Evolutionary conservation across 53 echinoderm and acorn worm genomes (phyloP).

Genomic region (Antedon mediterranea): DNA sequence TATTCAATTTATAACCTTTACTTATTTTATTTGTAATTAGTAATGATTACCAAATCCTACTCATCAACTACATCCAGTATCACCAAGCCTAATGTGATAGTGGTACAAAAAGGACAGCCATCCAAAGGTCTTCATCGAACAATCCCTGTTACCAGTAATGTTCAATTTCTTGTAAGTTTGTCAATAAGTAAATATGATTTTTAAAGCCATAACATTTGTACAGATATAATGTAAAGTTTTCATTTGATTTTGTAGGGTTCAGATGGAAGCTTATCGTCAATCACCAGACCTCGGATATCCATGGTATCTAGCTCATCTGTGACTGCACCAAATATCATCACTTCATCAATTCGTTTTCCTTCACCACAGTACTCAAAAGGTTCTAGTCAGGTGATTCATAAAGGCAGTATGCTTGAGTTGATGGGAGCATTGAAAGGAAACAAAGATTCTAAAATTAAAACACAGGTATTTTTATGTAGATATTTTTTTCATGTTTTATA

Average conservation of each 20-base stretch:
- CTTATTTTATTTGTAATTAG: conserved; percentile 13
- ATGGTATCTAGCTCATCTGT: background rate
- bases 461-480: background rate
- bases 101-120: conserved; percentile 58
- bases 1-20: too few relatives aligned
- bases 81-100: conserved; percentile 50
- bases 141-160: background rate
- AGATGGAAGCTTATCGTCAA: background rate
- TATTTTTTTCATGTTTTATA: too few relatives aligned
- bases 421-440: background rate
- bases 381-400: background rate
- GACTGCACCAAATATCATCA: background rate
- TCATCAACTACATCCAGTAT: background rate
- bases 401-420: background rate
- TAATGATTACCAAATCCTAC: conserved; percentile 41
- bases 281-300: background rate
- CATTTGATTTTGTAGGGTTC: background rate
- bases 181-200: too few relatives aligned
- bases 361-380: background rate
- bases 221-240: too few relatives aligned
- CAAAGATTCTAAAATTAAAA: background rate
- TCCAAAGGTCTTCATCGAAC: conserved; percentile 26
- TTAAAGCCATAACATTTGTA: too few relatives aligned
- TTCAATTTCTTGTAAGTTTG: too few relatives aligned
- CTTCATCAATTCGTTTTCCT: background rate